These are phyloP conservation scores for Brachionus angularis DNA, from an alignment of 1,140 invertebrate species.

Conservation along the genomic window DNA sequence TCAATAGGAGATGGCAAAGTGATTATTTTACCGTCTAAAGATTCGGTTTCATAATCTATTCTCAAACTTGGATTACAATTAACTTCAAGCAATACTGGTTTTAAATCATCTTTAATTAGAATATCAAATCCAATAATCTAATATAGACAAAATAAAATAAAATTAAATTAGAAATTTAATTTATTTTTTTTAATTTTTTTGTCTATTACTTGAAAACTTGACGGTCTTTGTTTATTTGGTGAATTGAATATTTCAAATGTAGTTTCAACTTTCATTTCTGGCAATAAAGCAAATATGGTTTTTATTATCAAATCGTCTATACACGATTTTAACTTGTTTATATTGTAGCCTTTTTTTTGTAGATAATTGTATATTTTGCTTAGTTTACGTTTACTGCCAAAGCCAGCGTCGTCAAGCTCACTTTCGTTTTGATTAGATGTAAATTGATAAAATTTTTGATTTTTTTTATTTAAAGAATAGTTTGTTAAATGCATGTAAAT, in stretches of 20 bases:
- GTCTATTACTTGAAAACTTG: conserved; percentile 2
- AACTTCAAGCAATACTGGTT: conserved; percentile 74
- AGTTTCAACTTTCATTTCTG: conserved; percentile 58
- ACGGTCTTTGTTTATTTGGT: conserved; percentile 1
- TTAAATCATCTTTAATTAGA: conserved; percentile 75
- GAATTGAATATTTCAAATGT: neutral
- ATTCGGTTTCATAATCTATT: conserved; percentile 57
- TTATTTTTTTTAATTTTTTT: neutral
- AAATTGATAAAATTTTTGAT: conserved; percentile 58
- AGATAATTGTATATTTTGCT: conserved; percentile 58
- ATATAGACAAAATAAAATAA: neutral
- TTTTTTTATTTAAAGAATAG: conserved; percentile 61
- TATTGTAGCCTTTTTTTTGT: conserved; percentile 52
- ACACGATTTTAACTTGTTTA: conserved; percentile 45
- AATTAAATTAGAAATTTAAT: conserved; percentile 69
- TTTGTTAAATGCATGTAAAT: conserved; percentile 61
- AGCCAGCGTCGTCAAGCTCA: conserved; percentile 20
- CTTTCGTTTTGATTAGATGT: conserved; percentile 50
- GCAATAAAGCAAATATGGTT: conserved; percentile 60
- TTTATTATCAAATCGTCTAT: conserved; percentile 60
- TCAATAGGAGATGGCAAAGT: conserved; percentile 51
- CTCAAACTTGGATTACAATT: conserved; percentile 60
- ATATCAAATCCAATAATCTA: conserved; percentile 77
- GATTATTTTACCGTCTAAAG: conserved; percentile 49
- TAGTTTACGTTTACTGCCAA: conserved; percentile 60